Base-by-base conservation (phyloP, 2,797 vertebrate species). In the Pseudocheirus occidentalis region DNA sequence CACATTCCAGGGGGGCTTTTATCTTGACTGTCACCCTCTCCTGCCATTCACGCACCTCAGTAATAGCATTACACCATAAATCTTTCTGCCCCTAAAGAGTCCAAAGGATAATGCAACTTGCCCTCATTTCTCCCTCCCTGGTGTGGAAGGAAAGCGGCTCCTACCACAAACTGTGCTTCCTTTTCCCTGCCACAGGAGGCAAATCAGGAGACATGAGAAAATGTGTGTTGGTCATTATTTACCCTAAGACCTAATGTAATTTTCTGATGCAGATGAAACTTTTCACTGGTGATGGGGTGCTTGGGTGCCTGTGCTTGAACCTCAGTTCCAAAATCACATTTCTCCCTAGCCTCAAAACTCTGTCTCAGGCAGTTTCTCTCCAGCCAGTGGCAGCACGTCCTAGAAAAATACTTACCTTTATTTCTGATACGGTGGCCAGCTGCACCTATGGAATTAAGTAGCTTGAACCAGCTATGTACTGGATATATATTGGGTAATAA, bases 1-100 rank as follows among this genome's bases (percentile, higher is more conserved):
- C 59, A 98, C 96, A 92, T 52, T 56, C 54, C 16, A 13, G 13
- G 73, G 73, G 62, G 56, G 93, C 90, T 95, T 91, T 96, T 90
- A 89, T 53, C 90, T 93, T 90, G 66, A 1, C 91, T 87, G 90
- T 92, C 91, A 34, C 56, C 96, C 81, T 95, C 46, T 55, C 90
- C 90, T 96, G 91, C 92, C 95, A 66, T 92, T 62, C 93, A 93
- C 55, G 94, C 90, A 92, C 92, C 92, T 87, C 40, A 4, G 40
- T 50, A 87, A 50, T 50, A 9, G 40, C 73, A 87, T 87, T 9
- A 28, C 40, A 87, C 73, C 73, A 87, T 87, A 87, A 87, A 87
- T 87, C 73, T 81, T 81, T 81, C 66, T 7, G 27, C 73, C 73
- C 73, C 73, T 87, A 50, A 87, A 87, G 73, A 5, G 73, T 50